These are phyloP conservation scores for Phyllostomus hastatus DNA, from an alignment of 2,113 vertebrate species.

Conservation along the genomic window DNA sequence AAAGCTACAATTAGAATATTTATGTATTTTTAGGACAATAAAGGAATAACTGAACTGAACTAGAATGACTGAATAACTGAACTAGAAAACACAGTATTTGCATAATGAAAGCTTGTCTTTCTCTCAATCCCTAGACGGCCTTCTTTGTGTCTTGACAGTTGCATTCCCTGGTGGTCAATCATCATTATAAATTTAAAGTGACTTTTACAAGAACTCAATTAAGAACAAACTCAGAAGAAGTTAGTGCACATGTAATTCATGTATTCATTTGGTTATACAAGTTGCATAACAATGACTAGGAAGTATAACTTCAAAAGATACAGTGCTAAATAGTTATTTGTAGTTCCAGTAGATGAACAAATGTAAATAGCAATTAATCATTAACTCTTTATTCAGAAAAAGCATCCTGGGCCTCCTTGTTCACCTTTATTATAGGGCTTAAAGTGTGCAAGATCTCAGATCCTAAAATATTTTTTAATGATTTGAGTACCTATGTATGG, in stretches of 20 bases:
- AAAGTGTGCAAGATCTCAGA: background rate
- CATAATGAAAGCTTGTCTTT: conserved; percentile 60
- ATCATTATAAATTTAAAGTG: conserved; percentile 69
- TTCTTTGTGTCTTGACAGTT: conserved; percentile 51
- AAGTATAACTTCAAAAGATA: conserved; percentile 19
- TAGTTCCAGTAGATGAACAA: background rate
- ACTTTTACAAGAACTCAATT: conserved; percentile 71
- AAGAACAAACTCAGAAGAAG: conserved; percentile 61
- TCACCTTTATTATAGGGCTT: background rate
- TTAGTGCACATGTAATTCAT: conserved; percentile 45
- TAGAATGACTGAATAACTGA: conserved; percentile 31
- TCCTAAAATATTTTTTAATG: background rate
- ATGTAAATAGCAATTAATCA: background rate
- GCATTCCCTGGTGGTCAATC: conserved; percentile 49
- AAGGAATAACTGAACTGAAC: conserved; percentile 32
- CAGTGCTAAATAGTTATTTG: background rate
- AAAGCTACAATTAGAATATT: conserved; percentile 60
- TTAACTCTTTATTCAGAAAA: background rate
- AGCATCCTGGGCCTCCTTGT: background rate
- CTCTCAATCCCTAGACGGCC: background rate
- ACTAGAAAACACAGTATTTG: conserved; percentile 55
- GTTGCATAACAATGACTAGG: conserved; percentile 1
- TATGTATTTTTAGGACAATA: conserved; percentile 55
- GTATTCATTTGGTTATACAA: conserved; percentile 39
- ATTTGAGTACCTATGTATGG: background rate